Percentiles rank a stretch among this genome's conserved stretches.
Evolutionary conservation across 2,888 invertebrate species (phyloP).

Genomic region (Charanyca ferruginea): DNA sequence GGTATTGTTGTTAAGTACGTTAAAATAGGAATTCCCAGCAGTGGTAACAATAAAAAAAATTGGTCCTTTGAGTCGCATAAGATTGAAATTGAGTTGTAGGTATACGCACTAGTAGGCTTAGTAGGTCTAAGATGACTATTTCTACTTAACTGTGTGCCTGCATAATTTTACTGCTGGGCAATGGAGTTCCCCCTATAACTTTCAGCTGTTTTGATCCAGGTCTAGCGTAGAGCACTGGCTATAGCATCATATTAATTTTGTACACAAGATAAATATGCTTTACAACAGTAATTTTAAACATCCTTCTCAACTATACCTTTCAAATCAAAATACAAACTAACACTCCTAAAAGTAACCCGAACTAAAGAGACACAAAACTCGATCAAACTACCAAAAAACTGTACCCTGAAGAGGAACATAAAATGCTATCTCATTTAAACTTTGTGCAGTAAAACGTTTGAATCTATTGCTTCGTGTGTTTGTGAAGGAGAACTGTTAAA

Average conservation of each 20-base stretch:
- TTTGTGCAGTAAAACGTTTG: conserved; percentile 65
- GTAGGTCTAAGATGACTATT: too few species aligned
- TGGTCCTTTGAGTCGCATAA: conserved; percentile 2
- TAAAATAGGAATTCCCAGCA: neutral
- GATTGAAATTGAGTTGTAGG: neutral
- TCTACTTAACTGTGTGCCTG: too few species aligned
- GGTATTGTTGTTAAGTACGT: neutral
- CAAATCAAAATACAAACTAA: conserved; percentile 37
- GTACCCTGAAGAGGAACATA: conserved; percentile 60
- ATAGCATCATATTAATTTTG: neutral
- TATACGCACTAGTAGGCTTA: neutral
- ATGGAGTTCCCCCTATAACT: too few species aligned
- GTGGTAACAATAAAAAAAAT: neutral
- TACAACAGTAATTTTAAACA: neutral
- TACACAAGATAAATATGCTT: neutral
- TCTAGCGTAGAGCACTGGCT: too few species aligned
- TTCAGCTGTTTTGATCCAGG: too few species aligned
- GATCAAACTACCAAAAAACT: conserved; percentile 68
- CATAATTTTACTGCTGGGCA: too few species aligned
- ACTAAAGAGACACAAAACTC: conserved; percentile 59
- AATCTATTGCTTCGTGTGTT: conserved; percentile 47
- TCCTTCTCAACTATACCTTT: conserved; percentile 12
- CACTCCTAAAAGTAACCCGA: conserved; percentile 34
- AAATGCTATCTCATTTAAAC: conserved; percentile 72
- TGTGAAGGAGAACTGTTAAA: conserved; percentile 42